A percentile compares a stretch with the other conserved stretches of the same genome.
These are phyloP conservation scores for Actinia tenebrosa DNA, from an alignment of 64 coral and sea anemone genomes.

Conservation along the genomic window DNA sequence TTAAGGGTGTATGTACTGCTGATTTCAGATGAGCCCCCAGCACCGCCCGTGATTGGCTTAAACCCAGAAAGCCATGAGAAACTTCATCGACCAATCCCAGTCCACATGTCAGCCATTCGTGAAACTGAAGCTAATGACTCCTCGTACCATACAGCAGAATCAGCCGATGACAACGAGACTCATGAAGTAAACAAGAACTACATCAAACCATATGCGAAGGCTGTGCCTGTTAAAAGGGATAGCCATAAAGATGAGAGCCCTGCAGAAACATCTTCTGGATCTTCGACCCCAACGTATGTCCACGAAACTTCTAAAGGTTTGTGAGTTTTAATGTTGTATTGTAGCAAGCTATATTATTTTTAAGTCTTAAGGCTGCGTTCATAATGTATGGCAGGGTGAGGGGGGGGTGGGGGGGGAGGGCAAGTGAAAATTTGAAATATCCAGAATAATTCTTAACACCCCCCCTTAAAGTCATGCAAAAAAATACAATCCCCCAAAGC, in stretches of 20 bases:
- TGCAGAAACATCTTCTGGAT: conserved; percentile 1
- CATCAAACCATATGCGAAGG: conserved; percentile 33
- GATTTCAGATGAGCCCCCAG: conserved; percentile 8
- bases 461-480: too few relatives aligned
- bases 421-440: too few relatives aligned
- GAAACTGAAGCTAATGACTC: conserved; percentile 12
- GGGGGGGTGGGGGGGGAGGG: too few relatives aligned
- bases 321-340: not conserved
- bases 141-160: conserved; percentile 9
- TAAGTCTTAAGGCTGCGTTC: too few relatives aligned
- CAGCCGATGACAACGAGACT: not conserved
- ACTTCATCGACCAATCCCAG: conserved; percentile 44
- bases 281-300: conserved; percentile 18
- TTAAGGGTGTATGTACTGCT: too few relatives aligned
- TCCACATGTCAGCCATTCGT: conserved; percentile 49
- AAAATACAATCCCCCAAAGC: too few relatives aligned
- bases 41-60: conserved; percentile 41
- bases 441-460: too few relatives aligned
- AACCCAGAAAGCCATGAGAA: not conserved
- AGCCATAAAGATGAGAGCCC: conserved; percentile 2
- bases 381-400: too few relatives aligned
- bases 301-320: not conserved
- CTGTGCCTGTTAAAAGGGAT: not conserved
- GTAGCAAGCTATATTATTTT: too few relatives aligned
- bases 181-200: conserved; percentile 45